Percentiles rank a stretch among this genome's conserved stretches.
Evolutionary conservation across 2,797 vertebrate genomes (phyloP).

Genomic region (Brachyrhaphis roseni): DNA sequence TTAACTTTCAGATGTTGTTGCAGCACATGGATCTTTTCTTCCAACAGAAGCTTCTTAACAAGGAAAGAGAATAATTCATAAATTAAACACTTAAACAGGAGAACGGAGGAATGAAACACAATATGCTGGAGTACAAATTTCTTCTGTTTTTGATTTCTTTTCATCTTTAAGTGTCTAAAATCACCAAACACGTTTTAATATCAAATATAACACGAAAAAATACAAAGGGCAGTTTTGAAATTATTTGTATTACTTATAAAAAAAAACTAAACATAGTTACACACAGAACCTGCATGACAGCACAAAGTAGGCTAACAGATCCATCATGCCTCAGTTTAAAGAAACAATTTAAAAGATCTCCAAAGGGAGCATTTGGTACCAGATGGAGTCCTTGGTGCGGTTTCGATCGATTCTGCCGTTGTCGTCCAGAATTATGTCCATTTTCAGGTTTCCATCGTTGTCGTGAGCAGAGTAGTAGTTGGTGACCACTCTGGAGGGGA

Average conservation of each 20-base stretch:
- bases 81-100: not conserved
- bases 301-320: not conserved
- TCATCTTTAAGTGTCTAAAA: not conserved
- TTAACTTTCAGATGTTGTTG: not conserved
- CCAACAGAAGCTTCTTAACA: not conserved
- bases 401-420: conserved; percentile 84
- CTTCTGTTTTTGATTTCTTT: not conserved
- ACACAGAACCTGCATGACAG: not conserved
- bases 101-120: not conserved
- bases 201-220: not conserved
- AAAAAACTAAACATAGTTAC: not conserved
- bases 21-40: not conserved
- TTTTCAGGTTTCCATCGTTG: conserved; percentile 91
- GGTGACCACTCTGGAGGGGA: conserved; percentile 90
- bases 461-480: conserved; percentile 96
- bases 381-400: conserved; percentile 90
- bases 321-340: not conserved
- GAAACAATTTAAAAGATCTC: not conserved
- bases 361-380: conserved; percentile 74
- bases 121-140: not conserved
- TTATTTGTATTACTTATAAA: not conserved
- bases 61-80: not conserved
- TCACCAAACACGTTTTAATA: not conserved
- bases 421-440: conserved; percentile 90
- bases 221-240: not conserved